Base-by-base conservation (phyloP, 2,888 invertebrate species). In the Agrilus mali region DNA sequence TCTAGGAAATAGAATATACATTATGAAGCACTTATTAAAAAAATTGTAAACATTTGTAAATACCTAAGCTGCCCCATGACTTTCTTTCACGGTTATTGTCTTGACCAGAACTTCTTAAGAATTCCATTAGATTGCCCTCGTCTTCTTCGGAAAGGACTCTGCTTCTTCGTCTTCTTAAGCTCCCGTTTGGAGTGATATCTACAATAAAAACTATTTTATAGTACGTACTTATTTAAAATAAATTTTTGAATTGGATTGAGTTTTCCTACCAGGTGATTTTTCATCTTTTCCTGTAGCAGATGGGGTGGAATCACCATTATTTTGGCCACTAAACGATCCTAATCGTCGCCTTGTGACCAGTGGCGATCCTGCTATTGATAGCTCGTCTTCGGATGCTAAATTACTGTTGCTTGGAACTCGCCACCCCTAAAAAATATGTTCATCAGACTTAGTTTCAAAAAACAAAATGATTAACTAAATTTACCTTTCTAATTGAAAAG, bases 131-230 rank as follows among this genome's bases (percentile, higher is more conserved):
- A 14, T 82, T 82, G 5, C 82, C 81, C 54, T 90, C 90, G 58
- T 89, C 86, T 56, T 85, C 86, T 60, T 84, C 87, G 4, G 82
- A 82, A 0, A 87, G 78, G 14, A 87, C 82, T 27, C 88, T 77
- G 59, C 89, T 83, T 54, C 88, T 73, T 36, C 90, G 73, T 32
- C 90, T 73, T 15, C 90, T 74, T 33, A 92, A 68, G 50, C 89
- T 90, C 31, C 92, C 92, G 50, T 86, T 90, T 12, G 92, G 92
- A 4, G 92, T 92, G 34, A 89, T 81, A 60, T 92, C 90, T 74
- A 66, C 44, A 46, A 45, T 20, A 43, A 31, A 47, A n/a, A 13
- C 7, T n/a, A n/a, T 31, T 22, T 4, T 13, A n/a, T 35, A 5
- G 35, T 35, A 5, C 34, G 35, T 35, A 20, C 7, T 20, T 20